phyloP scores from a whole-genome alignment of 2,113 vertebrate genomes.

The Rattus rattus region DNA sequence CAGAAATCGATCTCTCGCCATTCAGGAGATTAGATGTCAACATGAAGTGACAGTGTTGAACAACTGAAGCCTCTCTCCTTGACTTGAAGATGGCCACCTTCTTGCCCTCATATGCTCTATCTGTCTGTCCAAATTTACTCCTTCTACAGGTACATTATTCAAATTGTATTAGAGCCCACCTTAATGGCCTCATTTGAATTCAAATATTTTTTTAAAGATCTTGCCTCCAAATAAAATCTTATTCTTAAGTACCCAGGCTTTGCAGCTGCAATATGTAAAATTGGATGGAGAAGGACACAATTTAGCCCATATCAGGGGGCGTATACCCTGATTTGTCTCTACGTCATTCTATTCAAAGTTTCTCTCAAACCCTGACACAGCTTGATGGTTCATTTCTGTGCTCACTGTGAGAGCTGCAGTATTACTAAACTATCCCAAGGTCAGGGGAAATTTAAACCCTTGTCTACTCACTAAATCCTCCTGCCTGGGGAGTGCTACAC shows the following conservation, averaged over 20 bases:
- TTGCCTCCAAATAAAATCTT: neutral
- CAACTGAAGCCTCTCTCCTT: neutral
- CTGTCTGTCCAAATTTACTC: neutral
- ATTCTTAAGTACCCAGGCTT: neutral
- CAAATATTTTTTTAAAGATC: neutral
- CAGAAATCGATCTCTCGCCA: neutral
- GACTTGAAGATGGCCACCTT: neutral
- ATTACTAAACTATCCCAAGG: neutral
- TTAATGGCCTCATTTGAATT: neutral
- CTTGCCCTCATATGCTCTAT: neutral
- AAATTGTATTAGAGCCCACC: neutral
- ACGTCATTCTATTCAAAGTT: neutral
- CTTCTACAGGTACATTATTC: neutral
- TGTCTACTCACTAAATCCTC: neutral
- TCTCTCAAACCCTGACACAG: neutral
- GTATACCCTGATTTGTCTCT: neutral
- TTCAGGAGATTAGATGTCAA: neutral
- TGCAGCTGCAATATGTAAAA: neutral
- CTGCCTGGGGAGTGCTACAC: fast-evolving
- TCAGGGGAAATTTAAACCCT: neutral
- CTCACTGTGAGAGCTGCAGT: too few species aligned
- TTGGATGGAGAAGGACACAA: too few species aligned
- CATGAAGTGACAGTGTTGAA: too few species aligned
- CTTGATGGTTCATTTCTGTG: neutral
- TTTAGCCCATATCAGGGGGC: neutral